Base-by-base conservation (phyloP, 2,888 invertebrate species). In the Rotaria socialis region DNA sequence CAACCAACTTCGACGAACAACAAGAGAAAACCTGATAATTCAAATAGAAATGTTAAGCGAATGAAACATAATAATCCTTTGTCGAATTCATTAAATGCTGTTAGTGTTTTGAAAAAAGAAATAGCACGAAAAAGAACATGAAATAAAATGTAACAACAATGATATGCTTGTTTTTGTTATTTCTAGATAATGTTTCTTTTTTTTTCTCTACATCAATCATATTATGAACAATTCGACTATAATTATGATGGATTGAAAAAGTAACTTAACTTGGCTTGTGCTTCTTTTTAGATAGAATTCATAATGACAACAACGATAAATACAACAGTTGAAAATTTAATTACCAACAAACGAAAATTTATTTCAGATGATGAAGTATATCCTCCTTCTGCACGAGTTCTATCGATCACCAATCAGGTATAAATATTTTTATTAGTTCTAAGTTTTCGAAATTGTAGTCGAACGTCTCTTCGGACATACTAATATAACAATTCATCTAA, bases 341-440 rank as follows among this genome's bases (percentile, higher is more conserved):
- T 16, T 67, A 67, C 14, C 67, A 67, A 67, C 67, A 80, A 80
- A 80, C 80, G 80, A 80, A 80, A 80, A 80, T 80, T 80, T 80
- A 3, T 80, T 80, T 80, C 80, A 80, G 80, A 80, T 47, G n/a
- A 80, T 43, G 80, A 80, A 11, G 67, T 35, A 35, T 41, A 67
- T 67, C 67, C 67, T 67, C 35, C 35, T 27, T 60, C 60, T 16
- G 35, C 35, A 16, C 14, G 35, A 27, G 5, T 67, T 67, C 35
- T 67, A 19, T 67, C 41, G 14, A 27, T 67, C 5, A 35, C 14
- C 19, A 19, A 35, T 19, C 67, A 67, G 67, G 67, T 67, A 67
- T 19, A 67, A 67, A 19, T 35, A 10, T n/a, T 60, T 60, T 7
- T 27, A 50, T 60, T 16, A 14, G 6, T 27, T 27, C 27, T 27